These are phyloP conservation scores for Campylorhamphus procurvoides DNA, from an alignment of 2,113 vertebrate genomes.

Conservation along the genomic window DNA sequence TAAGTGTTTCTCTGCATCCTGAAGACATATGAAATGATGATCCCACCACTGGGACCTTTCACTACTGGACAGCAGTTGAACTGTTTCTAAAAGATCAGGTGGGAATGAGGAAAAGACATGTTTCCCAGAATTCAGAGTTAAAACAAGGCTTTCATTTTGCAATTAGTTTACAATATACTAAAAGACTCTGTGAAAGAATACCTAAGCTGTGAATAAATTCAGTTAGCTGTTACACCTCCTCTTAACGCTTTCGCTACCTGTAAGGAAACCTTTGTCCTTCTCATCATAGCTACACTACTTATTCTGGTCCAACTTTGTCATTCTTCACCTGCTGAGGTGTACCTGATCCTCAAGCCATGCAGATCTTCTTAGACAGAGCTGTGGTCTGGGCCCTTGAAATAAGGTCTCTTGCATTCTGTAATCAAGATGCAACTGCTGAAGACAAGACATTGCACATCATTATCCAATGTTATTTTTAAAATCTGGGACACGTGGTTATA, in stretches of 20 bases:
- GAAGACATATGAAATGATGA: not conserved
- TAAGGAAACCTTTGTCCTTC: not conserved
- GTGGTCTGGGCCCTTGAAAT: not conserved
- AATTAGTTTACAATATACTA: not conserved
- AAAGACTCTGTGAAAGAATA: not conserved
- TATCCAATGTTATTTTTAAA: not conserved
- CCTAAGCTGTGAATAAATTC: not conserved
- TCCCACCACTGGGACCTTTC: slow-evolving; percentile 31
- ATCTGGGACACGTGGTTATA: not conserved
- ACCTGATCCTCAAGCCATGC: not conserved
- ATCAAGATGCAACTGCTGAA: not conserved
- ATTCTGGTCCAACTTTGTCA: not conserved
- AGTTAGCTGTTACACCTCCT: not conserved
- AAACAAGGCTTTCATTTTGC: slow-evolving; percentile 1
- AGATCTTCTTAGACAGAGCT: not conserved
- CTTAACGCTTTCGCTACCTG: not conserved
- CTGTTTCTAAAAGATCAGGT: not conserved
- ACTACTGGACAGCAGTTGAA: not conserved
- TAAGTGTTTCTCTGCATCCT: slow-evolving; percentile 28
- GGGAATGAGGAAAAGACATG: not conserved
- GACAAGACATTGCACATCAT: not conserved
- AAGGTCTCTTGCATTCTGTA: not conserved
- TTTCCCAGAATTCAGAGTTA: slow-evolving; percentile 4
- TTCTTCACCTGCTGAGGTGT: not conserved
- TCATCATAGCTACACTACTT: not conserved